Evolutionary conservation across 2,888 invertebrate genomes (phyloP), one percentile per base, ranked within the genome.

Genomic region (Papilio gigon): DNA sequence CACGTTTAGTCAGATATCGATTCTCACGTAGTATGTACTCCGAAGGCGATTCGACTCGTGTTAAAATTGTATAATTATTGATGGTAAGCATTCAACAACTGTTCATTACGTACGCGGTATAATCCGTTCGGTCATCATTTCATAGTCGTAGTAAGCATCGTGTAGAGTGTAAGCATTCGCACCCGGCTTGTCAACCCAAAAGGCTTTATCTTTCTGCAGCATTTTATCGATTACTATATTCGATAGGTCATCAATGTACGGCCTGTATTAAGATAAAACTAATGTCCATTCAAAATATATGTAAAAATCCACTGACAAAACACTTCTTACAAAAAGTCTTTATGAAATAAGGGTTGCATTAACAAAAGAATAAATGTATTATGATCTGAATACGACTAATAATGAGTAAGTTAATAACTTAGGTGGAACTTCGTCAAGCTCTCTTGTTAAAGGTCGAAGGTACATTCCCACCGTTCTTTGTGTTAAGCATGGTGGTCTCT

Each of bases 101-200:
- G n/a, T 35, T 25, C 14, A 30, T 14, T 47, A 71, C 75, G 63
- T 82, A 90, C 90, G 72, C 62, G 88, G 88, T 71, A 76, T 75
- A 1, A 85, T 76, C 6, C 77, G 76, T 69, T 86, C 84, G 2
- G 87, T 82, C 4, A 81, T 78, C 81, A 90, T 84, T 33, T 84
- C 88, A 72, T 88, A 93, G 44, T 84, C 86, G 70, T 86, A 83
- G 74, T 82, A 90, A 1, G 93, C 86, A 30, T 93, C 92, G 68
- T 93, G 89, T 2, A 94, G 77, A 0, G 87, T 87, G 68, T 92
- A 93, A 6, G 92, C 93, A 74, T 94, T 92, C 27, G 84, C 78
- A 0, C 93, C 93, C 3, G 93, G 93, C 74, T 90, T 90, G 75
- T 90, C 90, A 0, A 94, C 92, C 93, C 93, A 94, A 71, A 86